These are phyloP conservation scores for Cairina moschata DNA, from an alignment of 2,113 vertebrate species.

Conservation along the genomic window DNA sequence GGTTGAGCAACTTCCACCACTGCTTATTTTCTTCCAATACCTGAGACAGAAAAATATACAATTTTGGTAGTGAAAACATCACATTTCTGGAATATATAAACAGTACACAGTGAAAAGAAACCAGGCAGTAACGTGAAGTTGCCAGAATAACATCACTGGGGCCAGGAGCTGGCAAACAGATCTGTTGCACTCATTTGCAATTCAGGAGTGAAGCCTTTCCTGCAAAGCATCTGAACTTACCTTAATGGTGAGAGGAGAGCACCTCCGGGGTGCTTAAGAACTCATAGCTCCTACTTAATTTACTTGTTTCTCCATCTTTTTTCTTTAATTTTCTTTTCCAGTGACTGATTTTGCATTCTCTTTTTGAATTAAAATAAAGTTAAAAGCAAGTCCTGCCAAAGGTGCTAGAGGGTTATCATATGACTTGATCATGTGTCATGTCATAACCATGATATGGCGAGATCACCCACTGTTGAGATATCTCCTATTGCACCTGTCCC, in stretches of 20 bases:
- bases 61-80: neutral
- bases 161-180: neutral
- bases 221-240: neutral
- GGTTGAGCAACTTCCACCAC: constrained; percentile 94
- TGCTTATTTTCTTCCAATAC: constrained; percentile 92
- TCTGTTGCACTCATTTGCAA: neutral
- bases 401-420: neutral
- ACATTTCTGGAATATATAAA: neutral
- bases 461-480: neutral
- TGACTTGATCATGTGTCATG: neutral
- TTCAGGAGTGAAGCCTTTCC: neutral
- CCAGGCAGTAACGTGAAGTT: neutral
- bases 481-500: neutral
- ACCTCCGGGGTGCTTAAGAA: neutral
- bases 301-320: neutral
- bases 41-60: constrained; percentile 62
- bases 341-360: neutral
- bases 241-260: neutral
- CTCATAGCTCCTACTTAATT: neutral
- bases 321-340: neutral
- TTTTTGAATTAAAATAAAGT: neutral
- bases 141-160: neutral
- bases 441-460: neutral
- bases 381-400: neutral
- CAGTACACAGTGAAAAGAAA: neutral